Evolutionary conservation across 2,113 vertebrate genomes (phyloP), one percentile per base, ranked within the genome.

Genomic region (Corapipo altera): DNA sequence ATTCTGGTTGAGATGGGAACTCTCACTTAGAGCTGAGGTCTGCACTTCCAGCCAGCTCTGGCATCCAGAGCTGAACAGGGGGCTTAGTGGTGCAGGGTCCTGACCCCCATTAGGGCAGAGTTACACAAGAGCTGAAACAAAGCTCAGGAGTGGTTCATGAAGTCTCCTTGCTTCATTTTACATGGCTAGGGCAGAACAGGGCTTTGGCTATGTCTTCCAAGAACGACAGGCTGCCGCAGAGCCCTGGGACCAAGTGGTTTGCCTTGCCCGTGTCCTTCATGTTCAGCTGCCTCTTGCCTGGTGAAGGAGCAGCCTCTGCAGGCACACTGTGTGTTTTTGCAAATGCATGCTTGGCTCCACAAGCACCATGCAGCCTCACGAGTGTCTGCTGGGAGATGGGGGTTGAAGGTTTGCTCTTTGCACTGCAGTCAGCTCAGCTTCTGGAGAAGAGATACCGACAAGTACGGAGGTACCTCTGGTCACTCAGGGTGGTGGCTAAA

Each of bases 281-380:
- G 28, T 15, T 30, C 0, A 0, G 37, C 43, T 75, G 66, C 51
- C 57, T 80, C 21, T 4, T 4, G 1, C 27, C 23, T n/a, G 23
- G 51, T 0, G 0, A 35, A 89, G 52, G 4, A 33, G 27, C 57
- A 75, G 65, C 37, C 27, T 43, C 80, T 35, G n/a, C 23, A 33
- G 44, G 41, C 46, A 39, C 17, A 26, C 7, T 0, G 0, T 8
- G 5, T 39, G 30, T 2, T n/a, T 82, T 88, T 67, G 44, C 61
- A 86, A 64, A 41, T 8, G 6, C 24, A 3, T 5, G 8, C 37
- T 41, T 2, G 1, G 41, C 35, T 20, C 39, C n/a, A 26, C 2
- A 15, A 33, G 81, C 66, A 30, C 30, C 3, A 1, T 1, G 1
- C 24, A 52, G 46, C 62, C n/a, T 73, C 0, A 0, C 19, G 41